phyloP scores from a whole-genome alignment of 2,888 invertebrate species.

The Vanessa cardui region DNA sequence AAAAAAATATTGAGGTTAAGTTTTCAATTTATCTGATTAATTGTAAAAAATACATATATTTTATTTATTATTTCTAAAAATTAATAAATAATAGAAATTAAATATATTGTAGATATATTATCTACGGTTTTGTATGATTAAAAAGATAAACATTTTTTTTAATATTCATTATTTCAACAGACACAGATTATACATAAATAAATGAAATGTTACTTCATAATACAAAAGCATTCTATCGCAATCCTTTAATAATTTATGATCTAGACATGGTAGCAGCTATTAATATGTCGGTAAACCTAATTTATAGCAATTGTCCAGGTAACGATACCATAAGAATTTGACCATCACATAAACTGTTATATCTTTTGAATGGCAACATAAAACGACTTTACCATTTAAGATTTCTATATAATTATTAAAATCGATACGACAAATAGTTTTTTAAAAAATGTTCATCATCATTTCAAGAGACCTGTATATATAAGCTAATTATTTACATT shows the following conservation, averaged over 20 bases:
- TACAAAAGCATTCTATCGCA: background rate
- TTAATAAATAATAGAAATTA: too few relatives aligned
- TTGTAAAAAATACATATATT: background rate
- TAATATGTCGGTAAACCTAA: background rate
- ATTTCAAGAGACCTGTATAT: too few relatives aligned
- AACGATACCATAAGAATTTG: background rate
- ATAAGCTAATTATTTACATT: too few relatives aligned
- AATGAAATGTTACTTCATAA: background rate
- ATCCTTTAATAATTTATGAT: constrained; percentile 1
- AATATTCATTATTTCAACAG: background rate
- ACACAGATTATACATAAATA: background rate
- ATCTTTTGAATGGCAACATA: background rate
- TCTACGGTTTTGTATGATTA: too few relatives aligned
- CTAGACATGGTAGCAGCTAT: background rate
- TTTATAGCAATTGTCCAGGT: background rate
- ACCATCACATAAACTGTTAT: background rate
- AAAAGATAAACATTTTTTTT: background rate
- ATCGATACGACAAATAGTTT: too few relatives aligned
- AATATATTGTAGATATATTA: too few relatives aligned
- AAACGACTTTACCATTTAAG: background rate
- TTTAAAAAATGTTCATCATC: too few relatives aligned
- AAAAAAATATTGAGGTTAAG: constrained; percentile 2
- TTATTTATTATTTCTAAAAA: too few relatives aligned
- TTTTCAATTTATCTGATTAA: background rate
- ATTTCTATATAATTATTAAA: too few relatives aligned